Percentiles rank a stretch among this genome's conserved stretches.
Conservation (phyloP, 1,140 invertebrate genomes). For the Yoshiicerus persimilis region DNA sequence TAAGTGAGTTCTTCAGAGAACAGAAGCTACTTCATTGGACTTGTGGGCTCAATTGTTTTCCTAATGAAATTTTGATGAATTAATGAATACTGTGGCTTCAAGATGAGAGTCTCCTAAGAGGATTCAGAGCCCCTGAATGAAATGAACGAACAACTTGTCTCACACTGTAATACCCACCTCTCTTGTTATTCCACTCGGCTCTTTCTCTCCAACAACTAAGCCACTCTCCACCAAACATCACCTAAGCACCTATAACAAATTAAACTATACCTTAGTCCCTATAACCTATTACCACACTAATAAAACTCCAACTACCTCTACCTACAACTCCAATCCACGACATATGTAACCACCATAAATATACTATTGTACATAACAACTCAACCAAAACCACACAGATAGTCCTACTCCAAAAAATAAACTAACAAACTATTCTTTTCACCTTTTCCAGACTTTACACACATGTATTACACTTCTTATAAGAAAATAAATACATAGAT, state of each 20-base stretch:
- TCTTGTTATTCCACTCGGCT: background rate
- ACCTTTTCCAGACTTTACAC: too few relatives aligned
- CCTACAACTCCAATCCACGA: background rate
- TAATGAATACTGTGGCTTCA: constrained; percentile 36
- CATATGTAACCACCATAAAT: background rate
- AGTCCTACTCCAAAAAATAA: background rate
- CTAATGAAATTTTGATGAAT: constrained; percentile 39
- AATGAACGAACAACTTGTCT: constrained; percentile 27
- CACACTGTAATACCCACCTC: constrained; percentile 8
- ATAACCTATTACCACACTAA: background rate
- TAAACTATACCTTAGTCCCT: background rate
- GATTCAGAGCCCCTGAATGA: constrained; percentile 1
- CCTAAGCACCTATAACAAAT: background rate
- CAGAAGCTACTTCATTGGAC: constrained; percentile 11
- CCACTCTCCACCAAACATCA: background rate
- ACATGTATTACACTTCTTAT: too few relatives aligned
- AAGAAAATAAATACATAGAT: too few relatives aligned
- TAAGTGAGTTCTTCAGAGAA: constrained; percentile 6
- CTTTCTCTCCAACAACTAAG: background rate
- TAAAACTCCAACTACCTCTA: background rate
- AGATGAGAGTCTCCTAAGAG: constrained; percentile 28
- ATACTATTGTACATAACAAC: too few relatives aligned
- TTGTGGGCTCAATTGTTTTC: constrained; percentile 25
- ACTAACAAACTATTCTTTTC: background rate
- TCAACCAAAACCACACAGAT: background rate